phyloP scores from a whole-genome alignment of 1,140 invertebrate species.

The Bombus terrestris region DNA sequence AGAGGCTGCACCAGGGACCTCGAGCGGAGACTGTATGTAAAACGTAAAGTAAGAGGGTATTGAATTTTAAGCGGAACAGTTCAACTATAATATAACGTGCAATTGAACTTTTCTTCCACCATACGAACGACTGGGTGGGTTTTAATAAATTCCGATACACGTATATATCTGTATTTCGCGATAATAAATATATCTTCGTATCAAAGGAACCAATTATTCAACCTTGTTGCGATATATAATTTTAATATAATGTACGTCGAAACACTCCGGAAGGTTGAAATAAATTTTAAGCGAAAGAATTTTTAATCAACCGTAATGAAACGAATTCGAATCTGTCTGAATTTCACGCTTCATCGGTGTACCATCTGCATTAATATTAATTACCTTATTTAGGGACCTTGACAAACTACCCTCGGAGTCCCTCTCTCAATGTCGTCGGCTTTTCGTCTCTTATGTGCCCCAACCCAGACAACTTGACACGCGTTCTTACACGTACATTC shows the following conservation, averaged over 20 bases:
- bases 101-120: neutral
- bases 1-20: neutral
- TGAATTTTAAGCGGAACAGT: constrained; percentile 22
- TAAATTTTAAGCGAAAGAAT: neutral
- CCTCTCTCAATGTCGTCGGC: constrained; percentile 48
- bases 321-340: neutral
- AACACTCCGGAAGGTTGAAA: neutral
- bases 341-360: constrained; percentile 22
- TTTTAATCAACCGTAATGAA: neutral
- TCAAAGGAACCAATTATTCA: constrained; percentile 1
- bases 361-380: constrained; percentile 46
- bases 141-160: neutral
- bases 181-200: too few species aligned
- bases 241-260: neutral
- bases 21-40: neutral
- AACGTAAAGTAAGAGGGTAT: neutral
- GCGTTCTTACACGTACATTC: constrained; percentile 55
- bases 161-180: too few species aligned
- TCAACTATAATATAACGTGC: neutral
- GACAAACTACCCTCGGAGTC: constrained; percentile 44
- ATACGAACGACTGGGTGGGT: neutral
- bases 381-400: constrained; percentile 41
- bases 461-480: constrained; percentile 53
- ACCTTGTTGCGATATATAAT: neutral
- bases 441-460: constrained; percentile 29